Evolutionary conservation across 1,140 invertebrate species (phyloP).

Genomic region (Archegozetes longisetosus): DNA sequence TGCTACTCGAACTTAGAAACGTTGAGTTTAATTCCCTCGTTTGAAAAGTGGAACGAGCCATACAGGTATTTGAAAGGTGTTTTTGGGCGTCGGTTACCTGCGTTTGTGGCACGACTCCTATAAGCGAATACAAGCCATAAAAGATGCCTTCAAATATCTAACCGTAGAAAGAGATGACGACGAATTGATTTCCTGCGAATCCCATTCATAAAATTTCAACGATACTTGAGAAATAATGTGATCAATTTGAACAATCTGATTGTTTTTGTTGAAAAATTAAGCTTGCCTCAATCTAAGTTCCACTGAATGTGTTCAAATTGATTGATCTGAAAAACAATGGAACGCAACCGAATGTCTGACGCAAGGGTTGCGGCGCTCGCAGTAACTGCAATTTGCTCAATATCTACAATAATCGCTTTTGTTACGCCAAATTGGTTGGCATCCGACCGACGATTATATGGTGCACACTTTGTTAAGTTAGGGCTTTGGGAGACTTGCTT

Average conservation of each 20-base stretch:
- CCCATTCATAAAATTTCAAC: no score
- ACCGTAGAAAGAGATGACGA: not conserved
- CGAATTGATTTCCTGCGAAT: not conserved
- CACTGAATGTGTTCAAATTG: not conserved
- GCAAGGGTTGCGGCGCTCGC: slow-evolving; percentile 17
- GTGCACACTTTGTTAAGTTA: slow-evolving; percentile 55
- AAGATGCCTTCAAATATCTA: not conserved
- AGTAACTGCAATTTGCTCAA: slow-evolving; percentile 22
- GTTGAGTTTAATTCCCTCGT: no score
- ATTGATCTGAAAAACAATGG: not conserved
- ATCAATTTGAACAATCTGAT: no score
- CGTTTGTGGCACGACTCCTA: no score
- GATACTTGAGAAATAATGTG: no score
- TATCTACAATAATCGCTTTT: slow-evolving; percentile 59
- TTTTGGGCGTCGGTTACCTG: not conserved
- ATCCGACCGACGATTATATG: slow-evolving; percentile 57
- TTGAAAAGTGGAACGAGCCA: not conserved
- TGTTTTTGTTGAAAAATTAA: no score
- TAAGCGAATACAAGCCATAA: no score
- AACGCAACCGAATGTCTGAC: slow-evolving; percentile 17
- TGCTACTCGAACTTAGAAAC: no score
- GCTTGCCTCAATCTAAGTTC: no score
- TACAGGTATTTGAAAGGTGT: not conserved
- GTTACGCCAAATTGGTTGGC: slow-evolving; percentile 82
- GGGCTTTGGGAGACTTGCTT: slow-evolving; percentile 90